Conservation (phyloP, 1,140 invertebrate species). For the Aplysia californica region DNA sequence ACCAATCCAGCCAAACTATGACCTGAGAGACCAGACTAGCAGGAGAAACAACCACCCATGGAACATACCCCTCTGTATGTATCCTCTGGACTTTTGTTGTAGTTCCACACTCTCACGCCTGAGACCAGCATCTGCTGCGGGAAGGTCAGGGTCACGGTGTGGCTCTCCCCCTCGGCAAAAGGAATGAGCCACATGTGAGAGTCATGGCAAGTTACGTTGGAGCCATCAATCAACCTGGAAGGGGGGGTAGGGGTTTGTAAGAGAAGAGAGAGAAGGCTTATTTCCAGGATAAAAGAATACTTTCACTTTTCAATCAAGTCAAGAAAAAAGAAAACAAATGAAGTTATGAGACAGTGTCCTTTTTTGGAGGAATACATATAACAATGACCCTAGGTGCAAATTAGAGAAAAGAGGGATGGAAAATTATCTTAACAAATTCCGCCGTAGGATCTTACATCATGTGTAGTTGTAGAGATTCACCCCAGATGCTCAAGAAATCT, state of each 20-base stretch:
- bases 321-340: background rate
- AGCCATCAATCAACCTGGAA: slow-evolving; percentile 67
- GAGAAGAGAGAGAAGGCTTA: background rate
- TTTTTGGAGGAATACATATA: no score
- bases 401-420: no score
- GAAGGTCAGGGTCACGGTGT: slow-evolving; percentile 59
- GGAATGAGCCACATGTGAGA: slow-evolving; percentile 71
- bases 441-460: no score
- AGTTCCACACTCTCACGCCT: slow-evolving; percentile 82
- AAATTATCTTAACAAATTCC: no score
- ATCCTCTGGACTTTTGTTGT: slow-evolving; percentile 79
- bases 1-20: no score
- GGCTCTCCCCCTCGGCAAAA: slow-evolving; percentile 66
- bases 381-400: no score
- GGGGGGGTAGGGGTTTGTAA: background rate
- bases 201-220: slow-evolving; percentile 66
- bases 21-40: no score
- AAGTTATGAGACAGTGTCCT: no score
- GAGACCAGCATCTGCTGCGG: slow-evolving; percentile 57
- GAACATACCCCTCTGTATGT: slow-evolving; percentile 78
- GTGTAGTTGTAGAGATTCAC: no score
- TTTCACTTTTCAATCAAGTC: background rate
- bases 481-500: no score
- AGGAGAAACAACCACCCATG: no score
- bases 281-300: background rate